These are phyloP conservation scores for Brachyrhaphis roseni DNA, from an alignment of 2,797 vertebrate genomes.

Conservation along the genomic window DNA sequence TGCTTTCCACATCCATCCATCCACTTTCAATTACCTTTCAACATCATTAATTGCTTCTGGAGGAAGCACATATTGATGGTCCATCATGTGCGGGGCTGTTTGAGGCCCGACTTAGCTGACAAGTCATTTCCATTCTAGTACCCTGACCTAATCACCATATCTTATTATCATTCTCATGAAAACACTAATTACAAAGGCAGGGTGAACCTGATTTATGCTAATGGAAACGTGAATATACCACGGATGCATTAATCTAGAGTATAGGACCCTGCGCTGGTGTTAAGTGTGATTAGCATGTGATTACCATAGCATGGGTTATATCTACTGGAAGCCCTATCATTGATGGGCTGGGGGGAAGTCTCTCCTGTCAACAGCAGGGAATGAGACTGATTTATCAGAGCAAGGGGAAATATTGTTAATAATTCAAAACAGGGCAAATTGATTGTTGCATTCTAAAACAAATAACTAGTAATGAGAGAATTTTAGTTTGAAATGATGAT, in stretches of 20 bases:
- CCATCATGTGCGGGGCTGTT: constrained; percentile 64
- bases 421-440: constrained; percentile 69
- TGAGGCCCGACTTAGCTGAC: constrained; percentile 70
- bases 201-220: constrained; percentile 84
- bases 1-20: constrained; percentile 52
- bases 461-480: constrained; percentile 34
- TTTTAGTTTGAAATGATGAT: background rate
- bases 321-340: constrained; percentile 67
- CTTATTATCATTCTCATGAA: constrained; percentile 83
- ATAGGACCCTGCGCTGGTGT: constrained; percentile 80
- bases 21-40: constrained; percentile 70
- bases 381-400: constrained; percentile 65
- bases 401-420: constrained; percentile 66
- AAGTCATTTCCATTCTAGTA: constrained; percentile 79
- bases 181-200: constrained; percentile 83
- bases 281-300: constrained; percentile 83
- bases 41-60: constrained; percentile 71
- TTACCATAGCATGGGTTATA: constrained; percentile 79
- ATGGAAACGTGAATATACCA: constrained; percentile 81
- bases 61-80: constrained; percentile 75
- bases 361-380: constrained; percentile 53
- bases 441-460: constrained; percentile 69
- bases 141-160: constrained; percentile 83
- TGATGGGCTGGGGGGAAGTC: constrained; percentile 59
- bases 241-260: constrained; percentile 81